phyloP scores from a whole-genome alignment of 1,140 invertebrate species.

The Gryon sp. region DNA sequence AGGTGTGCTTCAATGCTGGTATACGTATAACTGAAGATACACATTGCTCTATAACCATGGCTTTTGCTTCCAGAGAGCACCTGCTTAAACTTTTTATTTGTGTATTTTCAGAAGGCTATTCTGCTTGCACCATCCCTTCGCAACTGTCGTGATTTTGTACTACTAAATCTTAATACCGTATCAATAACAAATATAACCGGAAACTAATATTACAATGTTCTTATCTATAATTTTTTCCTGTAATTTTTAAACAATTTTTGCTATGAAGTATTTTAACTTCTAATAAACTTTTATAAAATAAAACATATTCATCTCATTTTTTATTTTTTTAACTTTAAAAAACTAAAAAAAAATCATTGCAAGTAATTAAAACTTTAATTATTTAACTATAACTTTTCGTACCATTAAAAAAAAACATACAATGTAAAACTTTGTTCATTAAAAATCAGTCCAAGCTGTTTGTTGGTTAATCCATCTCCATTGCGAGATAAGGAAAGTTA shows the following conservation, averaged over 20 bases:
- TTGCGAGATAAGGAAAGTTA: too few relatives aligned
- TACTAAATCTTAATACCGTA: constrained; percentile 39
- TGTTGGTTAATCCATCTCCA: neutral
- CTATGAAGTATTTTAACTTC: too few relatives aligned
- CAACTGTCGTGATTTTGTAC: constrained; percentile 46
- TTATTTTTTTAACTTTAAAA: too few relatives aligned
- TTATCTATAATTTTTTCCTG: neutral
- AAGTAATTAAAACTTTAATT: too few relatives aligned
- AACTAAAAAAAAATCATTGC: too few relatives aligned
- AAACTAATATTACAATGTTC: neutral
- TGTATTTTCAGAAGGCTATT: constrained; percentile 28
- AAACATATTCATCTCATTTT: too few relatives aligned
- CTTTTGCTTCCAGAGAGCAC: constrained; percentile 31
- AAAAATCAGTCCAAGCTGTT: neutral
- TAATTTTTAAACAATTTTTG: too few relatives aligned
- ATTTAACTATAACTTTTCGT: neutral
- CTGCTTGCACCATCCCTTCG: constrained; percentile 21
- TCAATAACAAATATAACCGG: neutral
- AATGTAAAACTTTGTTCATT: too few relatives aligned
- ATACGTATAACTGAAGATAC: constrained; percentile 20
- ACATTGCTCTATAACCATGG: constrained; percentile 29
- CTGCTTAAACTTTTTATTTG: constrained; percentile 55
- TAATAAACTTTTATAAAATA: too few relatives aligned
- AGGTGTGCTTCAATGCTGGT: constrained; percentile 44
- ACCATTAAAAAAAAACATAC: neutral